phyloP scores from a whole-genome alignment of 2,888 invertebrate species.

The Julus scandinavius region DNA sequence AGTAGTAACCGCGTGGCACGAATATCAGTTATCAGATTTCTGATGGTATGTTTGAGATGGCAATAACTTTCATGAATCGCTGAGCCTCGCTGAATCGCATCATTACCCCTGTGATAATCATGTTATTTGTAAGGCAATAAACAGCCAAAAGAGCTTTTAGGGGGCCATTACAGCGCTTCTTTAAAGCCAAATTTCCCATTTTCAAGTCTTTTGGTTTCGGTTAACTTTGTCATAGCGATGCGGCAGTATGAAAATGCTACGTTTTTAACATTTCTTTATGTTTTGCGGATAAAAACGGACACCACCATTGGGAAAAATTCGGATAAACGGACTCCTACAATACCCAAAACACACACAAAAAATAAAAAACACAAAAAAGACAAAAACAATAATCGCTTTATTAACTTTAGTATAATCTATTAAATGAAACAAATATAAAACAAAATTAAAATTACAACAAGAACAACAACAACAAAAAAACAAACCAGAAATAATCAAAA shows the following conservation, averaged over 20 bases:
- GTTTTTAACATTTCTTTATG: neutral
- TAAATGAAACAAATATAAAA: neutral
- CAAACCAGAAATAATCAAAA: too few species aligned
- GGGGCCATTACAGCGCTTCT: neutral
- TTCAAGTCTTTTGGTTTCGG: neutral
- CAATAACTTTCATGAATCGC: neutral
- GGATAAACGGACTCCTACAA: neutral
- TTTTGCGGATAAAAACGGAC: neutral
- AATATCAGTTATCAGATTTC: conserved; percentile 40
- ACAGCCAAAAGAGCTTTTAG: neutral
- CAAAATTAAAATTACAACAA: neutral
- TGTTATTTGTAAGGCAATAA: conserved; percentile 2
- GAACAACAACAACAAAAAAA: neutral
- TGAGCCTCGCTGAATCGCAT: conserved; percentile 13
- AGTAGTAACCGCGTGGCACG: neutral
- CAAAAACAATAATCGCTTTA: neutral
- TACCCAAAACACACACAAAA: neutral
- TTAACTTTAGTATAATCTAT: neutral
- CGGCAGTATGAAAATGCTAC: neutral
- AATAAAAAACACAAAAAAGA: neutral
- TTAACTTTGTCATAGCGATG: neutral
- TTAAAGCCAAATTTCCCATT: neutral
- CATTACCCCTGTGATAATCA: conserved; percentile 12
- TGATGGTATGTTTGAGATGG: conserved; percentile 28
- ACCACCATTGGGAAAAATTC: neutral